Conservation (phyloP, 2,113 vertebrate species). For the Coptodon bakossiorum region DNA sequence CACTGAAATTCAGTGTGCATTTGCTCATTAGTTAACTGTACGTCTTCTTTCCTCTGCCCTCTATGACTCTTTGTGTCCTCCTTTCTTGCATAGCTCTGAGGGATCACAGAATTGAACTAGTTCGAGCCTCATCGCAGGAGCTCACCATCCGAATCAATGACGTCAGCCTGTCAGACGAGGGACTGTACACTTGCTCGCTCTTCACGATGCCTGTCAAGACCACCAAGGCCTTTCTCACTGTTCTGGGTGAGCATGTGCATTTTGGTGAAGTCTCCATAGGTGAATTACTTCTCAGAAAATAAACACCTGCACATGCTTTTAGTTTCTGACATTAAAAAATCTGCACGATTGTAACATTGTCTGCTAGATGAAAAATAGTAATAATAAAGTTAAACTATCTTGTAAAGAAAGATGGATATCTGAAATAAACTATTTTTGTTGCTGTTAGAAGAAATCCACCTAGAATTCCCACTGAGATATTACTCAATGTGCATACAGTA, state of each 20-base stretch:
- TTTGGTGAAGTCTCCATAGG: not conserved
- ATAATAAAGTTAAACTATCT: not conserved
- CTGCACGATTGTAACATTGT: not conserved
- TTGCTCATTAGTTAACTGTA: not conserved
- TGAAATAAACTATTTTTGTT: not conserved
- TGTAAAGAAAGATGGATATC: not conserved
- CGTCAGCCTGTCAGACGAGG: constrained; percentile 90
- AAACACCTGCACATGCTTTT: not conserved
- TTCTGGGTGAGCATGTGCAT: constrained; percentile 79
- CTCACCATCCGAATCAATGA: constrained; percentile 92
- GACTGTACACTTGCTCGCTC: constrained; percentile 95
- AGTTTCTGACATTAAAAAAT: not conserved
- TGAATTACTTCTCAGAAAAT: not conserved
- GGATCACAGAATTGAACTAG: constrained; percentile 94
- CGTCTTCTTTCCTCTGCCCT: not conserved
- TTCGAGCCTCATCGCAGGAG: constrained; percentile 91
- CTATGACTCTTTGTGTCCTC: not conserved
- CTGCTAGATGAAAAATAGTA: not conserved
- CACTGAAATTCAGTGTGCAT: not conserved
- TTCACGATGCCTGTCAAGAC: constrained; percentile 99
- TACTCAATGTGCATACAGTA: not conserved
- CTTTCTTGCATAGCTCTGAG: constrained; percentile 77
- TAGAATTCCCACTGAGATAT: not conserved
- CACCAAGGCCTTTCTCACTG: constrained; percentile 95
- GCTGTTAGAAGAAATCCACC: not conserved